Conservation (phyloP, 2,797 vertebrate genomes). For the Brachyalestes nurse region DNA sequence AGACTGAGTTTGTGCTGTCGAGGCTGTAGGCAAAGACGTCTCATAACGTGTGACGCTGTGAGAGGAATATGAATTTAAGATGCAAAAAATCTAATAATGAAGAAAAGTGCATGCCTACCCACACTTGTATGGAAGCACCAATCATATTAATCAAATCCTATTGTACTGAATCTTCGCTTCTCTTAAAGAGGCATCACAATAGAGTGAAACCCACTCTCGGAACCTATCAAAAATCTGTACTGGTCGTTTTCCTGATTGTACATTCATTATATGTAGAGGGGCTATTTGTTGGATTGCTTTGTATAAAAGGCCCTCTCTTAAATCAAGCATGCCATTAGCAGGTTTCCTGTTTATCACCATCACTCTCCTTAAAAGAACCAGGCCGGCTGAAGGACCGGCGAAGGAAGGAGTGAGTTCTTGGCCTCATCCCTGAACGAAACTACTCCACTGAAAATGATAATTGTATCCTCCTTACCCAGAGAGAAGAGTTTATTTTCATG, state of each 20-base stretch:
- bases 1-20: slow-evolving; percentile 3
- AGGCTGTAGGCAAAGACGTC: slow-evolving; percentile 8
- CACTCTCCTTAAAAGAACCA: slow-evolving; percentile 5
- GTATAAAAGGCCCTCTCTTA: slow-evolving; percentile 4
- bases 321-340: slow-evolving; percentile 17
- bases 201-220: slow-evolving; percentile 8
- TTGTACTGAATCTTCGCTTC: slow-evolving; percentile 12
- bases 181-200: neutral
- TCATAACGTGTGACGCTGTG: neutral
- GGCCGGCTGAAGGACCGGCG: neutral
- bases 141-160: slow-evolving; percentile 7
- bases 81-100: neutral
- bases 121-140: neutral
- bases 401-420: slow-evolving; percentile 1
- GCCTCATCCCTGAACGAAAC: slow-evolving; percentile 53
- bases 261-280: slow-evolving; percentile 27
- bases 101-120: neutral
- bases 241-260: slow-evolving; percentile 34
- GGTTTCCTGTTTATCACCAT: slow-evolving; percentile 1
- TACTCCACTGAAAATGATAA: slow-evolving; percentile 67
- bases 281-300: neutral
- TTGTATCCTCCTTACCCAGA: slow-evolving; percentile 71
- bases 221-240: neutral
- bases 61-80: neutral
- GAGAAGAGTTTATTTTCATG: slow-evolving; percentile 70